A percentile compares a stretch with the other conserved stretches of the same genome.
phyloP scores from a whole-genome alignment of 2,888 invertebrate species.

The Sylvicola cinctus region DNA sequence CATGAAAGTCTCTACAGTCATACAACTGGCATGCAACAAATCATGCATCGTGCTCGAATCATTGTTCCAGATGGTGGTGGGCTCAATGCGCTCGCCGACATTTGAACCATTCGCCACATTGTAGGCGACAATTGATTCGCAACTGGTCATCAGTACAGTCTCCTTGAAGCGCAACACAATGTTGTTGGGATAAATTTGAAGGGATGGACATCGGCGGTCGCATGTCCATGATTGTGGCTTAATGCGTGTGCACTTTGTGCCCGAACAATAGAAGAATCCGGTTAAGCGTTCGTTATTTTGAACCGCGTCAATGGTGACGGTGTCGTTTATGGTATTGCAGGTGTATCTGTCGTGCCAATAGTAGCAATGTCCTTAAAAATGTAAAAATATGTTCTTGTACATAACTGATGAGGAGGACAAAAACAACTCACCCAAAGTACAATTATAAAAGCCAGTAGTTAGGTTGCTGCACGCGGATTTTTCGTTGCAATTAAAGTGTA shows the following conservation, averaged over 20 bases:
- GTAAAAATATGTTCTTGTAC: no score
- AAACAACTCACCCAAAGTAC: constrained; percentile 28
- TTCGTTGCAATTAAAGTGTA: constrained; percentile 48
- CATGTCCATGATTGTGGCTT: constrained; percentile 39
- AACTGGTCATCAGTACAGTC: constrained; percentile 36
- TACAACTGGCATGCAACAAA: constrained; percentile 30
- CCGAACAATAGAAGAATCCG: constrained; percentile 47
- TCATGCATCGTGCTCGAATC: constrained; percentile 29
- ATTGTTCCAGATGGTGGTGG: constrained; percentile 36
- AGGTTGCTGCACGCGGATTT: constrained; percentile 45
- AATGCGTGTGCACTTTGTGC: constrained; percentile 32
- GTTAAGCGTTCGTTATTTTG: constrained; percentile 46
- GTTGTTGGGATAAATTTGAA: no score
- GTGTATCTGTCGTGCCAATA: constrained; percentile 43
- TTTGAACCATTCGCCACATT: constrained; percentile 33
- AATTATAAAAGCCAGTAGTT: constrained; percentile 51
- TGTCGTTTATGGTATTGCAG: constrained; percentile 45
- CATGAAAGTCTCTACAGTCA: constrained; percentile 25
- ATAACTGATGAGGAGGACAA: no score
- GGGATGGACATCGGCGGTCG: constrained; percentile 44
- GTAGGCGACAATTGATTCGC: constrained; percentile 32
- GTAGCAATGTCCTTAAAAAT: constrained; percentile 35
- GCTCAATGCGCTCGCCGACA: constrained; percentile 10
- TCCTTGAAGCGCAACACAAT: constrained; percentile 18
- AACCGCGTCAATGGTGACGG: constrained; percentile 40